These are phyloP conservation scores for Zoanthus sansibaricus DNA, from an alignment of 92 coral and sea anemone genomes.

Conservation along the genomic window DNA sequence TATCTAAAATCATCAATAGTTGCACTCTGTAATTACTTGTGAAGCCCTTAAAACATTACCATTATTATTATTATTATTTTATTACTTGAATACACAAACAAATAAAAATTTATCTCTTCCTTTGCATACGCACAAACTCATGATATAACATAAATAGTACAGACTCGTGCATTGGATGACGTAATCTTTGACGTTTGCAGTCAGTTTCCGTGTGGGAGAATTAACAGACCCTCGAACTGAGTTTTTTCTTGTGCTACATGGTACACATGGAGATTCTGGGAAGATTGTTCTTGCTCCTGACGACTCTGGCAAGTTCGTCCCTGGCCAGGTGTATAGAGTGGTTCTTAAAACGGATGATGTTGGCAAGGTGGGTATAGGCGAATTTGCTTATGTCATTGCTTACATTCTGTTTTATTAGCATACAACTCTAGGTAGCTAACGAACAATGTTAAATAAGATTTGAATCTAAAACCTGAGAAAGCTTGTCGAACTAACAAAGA, in stretches of 20 bases:
- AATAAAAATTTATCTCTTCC: neutral
- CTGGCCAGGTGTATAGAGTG: conserved; percentile 76
- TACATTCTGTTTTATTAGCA: no score
- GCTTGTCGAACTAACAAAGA: no score
- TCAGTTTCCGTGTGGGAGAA: conserved; percentile 82
- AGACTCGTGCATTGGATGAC: neutral
- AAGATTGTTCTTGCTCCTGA: conserved; percentile 76
- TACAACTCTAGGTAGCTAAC: no score
- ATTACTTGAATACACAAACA: neutral
- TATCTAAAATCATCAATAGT: no score
- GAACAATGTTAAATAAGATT: no score
- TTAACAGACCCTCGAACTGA: conserved; percentile 78
- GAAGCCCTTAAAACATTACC: no score
- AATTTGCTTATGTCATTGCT: no score
- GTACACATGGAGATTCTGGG: conserved; percentile 80
- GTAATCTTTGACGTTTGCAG: conserved; percentile 36
- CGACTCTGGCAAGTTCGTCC: conserved; percentile 75
- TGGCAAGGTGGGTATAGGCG: conserved; percentile 78
- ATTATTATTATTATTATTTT: no score
- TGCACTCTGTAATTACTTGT: no score
- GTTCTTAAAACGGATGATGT: conserved; percentile 72
- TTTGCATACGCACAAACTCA: neutral
- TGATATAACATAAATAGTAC: neutral
- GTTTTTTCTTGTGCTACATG: conserved; percentile 76
- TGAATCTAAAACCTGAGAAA: no score